These are phyloP conservation scores for Amazona guildingii DNA, from an alignment of 2,113 vertebrate genomes.

Conservation along the genomic window DNA sequence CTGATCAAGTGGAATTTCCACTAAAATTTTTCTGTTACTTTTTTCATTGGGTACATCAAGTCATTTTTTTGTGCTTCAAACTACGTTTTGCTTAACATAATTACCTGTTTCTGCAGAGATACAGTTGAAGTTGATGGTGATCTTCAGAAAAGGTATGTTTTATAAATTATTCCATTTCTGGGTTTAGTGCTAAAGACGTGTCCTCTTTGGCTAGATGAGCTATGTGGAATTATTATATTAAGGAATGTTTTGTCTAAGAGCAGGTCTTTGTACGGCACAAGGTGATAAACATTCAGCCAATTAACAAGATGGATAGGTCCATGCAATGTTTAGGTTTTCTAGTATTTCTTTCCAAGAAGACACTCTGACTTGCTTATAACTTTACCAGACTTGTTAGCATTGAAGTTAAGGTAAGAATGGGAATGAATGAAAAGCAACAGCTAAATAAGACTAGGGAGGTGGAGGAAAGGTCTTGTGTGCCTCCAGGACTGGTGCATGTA, in stretches of 20 bases:
- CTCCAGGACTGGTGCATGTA: neutral
- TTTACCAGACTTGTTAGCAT: neutral
- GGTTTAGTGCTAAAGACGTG: neutral
- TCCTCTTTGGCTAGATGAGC: neutral
- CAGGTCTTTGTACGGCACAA: neutral
- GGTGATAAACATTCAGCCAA: neutral
- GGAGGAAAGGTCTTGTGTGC: neutral
- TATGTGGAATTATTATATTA: neutral
- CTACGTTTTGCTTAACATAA: neutral
- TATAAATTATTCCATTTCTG: neutral
- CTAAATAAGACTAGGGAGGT: neutral
- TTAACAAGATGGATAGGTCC: neutral
- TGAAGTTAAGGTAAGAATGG: neutral
- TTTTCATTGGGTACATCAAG: neutral
- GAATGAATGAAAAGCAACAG: neutral
- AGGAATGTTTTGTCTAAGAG: neutral
- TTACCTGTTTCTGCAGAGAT: conserved; percentile 72
- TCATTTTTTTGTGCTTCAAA: neutral
- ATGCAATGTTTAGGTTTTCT: neutral
- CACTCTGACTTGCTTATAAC: neutral
- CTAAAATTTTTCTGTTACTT: neutral
- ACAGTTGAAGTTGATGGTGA: conserved; percentile 78
- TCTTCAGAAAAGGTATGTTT: conserved; percentile 77
- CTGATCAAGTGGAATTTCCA: neutral
- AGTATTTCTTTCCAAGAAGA: neutral